Evolutionary conservation across 2,113 vertebrate species (phyloP).

Genomic region (Lophochroa leadbeateri): DNA sequence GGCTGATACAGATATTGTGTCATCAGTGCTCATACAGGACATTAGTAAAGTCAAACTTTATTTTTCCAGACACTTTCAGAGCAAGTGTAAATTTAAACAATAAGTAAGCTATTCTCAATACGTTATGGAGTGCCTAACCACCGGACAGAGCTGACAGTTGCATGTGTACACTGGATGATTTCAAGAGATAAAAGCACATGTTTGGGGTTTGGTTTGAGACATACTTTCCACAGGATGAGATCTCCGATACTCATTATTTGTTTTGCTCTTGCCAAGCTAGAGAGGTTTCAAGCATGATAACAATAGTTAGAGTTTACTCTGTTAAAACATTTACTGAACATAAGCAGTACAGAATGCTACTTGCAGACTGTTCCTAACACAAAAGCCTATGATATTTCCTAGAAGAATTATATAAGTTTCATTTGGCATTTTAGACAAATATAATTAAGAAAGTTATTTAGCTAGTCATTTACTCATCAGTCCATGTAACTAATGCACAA

Average conservation of each 20-base stretch:
- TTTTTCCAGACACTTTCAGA: background rate
- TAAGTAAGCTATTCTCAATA: background rate
- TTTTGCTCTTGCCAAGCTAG: conserved; percentile 19
- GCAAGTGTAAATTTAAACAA: background rate
- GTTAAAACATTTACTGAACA: background rate
- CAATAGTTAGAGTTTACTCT: background rate
- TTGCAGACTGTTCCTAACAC: background rate
- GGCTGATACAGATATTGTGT: background rate
- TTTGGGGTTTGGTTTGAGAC: conserved; percentile 20
- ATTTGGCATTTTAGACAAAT: background rate
- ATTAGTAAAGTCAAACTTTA: background rate
- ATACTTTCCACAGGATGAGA: conserved; percentile 53
- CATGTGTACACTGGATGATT: background rate
- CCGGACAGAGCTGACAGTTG: background rate
- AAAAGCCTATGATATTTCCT: background rate
- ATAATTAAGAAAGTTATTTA: background rate
- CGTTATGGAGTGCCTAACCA: background rate
- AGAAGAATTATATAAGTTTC: background rate
- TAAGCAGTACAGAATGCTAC: background rate
- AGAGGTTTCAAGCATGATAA: background rate
- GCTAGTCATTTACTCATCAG: background rate
- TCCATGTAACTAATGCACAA: background rate
- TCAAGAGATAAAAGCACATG: conserved; percentile 19
- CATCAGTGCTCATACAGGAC: background rate
- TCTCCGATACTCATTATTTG: conserved; percentile 21